These are phyloP conservation scores for Tipula unca DNA, from an alignment of 2,888 invertebrate genomes.

Conservation along the genomic window DNA sequence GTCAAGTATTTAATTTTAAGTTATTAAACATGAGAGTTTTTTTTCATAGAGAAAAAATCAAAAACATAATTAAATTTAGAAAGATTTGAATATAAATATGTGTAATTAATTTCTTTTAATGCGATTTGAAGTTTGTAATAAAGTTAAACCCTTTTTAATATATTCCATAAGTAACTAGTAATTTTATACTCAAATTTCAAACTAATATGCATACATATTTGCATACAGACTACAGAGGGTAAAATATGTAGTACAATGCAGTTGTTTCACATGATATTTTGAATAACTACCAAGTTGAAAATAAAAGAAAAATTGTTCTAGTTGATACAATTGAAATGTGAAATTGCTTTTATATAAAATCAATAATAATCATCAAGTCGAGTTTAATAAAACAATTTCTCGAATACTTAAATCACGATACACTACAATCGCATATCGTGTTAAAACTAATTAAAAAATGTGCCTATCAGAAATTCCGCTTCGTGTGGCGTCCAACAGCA, in stretches of 20 bases:
- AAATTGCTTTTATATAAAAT: background rate
- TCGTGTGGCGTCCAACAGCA: background rate
- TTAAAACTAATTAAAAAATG: background rate
- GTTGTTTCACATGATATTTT: background rate
- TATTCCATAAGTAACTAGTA: too few species aligned
- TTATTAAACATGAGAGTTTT: too few species aligned
- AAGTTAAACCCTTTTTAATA: too few species aligned
- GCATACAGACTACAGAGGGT: too few species aligned
- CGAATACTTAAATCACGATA: background rate
- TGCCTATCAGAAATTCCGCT: background rate
- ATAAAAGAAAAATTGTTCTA: background rate
- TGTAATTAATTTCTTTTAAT: too few species aligned
- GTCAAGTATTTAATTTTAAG: too few species aligned
- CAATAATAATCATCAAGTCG: background rate
- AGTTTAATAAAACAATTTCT: background rate
- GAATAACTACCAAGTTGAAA: background rate
- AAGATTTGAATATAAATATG: too few species aligned
- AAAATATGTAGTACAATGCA: background rate
- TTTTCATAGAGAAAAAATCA: too few species aligned
- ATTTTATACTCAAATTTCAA: too few species aligned
- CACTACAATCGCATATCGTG: background rate
- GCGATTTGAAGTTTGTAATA: too few species aligned
- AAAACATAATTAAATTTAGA: too few species aligned
- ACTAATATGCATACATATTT: too few species aligned
- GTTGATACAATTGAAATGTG: background rate